Base-by-base conservation (phyloP, 2,113 vertebrate species). In the Apeltes quadracus region DNA sequence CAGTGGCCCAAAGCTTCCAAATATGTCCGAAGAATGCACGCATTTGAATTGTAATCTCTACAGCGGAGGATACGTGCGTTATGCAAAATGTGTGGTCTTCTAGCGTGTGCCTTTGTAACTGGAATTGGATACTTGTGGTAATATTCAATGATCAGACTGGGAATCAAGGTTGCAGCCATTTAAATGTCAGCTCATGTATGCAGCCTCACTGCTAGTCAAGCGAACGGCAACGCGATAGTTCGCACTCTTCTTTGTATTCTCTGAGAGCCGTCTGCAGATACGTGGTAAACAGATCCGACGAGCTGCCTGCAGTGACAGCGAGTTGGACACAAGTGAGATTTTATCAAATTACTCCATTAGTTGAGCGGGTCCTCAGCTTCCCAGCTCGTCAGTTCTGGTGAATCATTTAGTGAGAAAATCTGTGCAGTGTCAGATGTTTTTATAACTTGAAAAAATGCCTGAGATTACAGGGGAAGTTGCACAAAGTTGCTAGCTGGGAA, bases 121-220 rank as follows among this genome's bases (percentile, higher is more conserved):
- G 75, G 44, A 89, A 76, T 72, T n/a, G 65, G 63, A 83, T 72
- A 69, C 77, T 63, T 58, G 43, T 53, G 39, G 63, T 65, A 75
- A 80, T 77, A 64, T n/a, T 9, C 6, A 4, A 61, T 43, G 36
- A 25, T 51, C 59, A 57, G 50, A n/a, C n/a, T 15, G 36, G 38
- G 44, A 57, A 51, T 75, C 66, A 74, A 70, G 38, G 61, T 43
- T 61, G 63, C 57, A 71, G 76, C 72, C 81, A 88, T 87, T 76
- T 87, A 84, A 66, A 81, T 69, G 80, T 89, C 88, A 81, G 58
- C 78, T 78, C 67, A n/a, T 18, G 67, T 85, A 76, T 78, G 76
- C 46, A 20, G 72, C 53, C 77, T 74, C 71, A 66, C 65, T 22
- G 32, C 70, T 76, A 32, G 57, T 83, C 71, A 58, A 48, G 29